Evolutionary conservation across 2,888 invertebrate genomes (phyloP).

Genomic region (Philereme transversata): DNA sequence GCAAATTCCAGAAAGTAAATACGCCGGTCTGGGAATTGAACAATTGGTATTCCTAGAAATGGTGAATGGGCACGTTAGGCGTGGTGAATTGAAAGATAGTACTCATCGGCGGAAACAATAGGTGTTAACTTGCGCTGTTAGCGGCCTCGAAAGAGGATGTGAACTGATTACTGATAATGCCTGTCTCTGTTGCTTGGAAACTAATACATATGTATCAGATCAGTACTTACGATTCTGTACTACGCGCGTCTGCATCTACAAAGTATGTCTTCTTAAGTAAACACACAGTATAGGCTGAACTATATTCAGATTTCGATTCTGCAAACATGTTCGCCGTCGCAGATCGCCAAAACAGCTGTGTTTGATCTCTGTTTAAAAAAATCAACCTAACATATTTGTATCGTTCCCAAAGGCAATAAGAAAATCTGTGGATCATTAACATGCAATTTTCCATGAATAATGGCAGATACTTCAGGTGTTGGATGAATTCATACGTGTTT

Average conservation of each 20-base stretch:
- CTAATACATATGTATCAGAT: conserved; percentile 15
- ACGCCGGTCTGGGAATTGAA: conserved; percentile 63
- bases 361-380: too few relatives aligned
- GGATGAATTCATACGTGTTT: conserved; percentile 46
- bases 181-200: conserved; percentile 35
- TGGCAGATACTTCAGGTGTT: conserved; percentile 44
- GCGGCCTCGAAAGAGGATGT: conserved; percentile 58
- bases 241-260: conserved; percentile 1
- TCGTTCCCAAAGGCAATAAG: conserved; percentile 19
- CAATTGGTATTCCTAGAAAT: conserved; percentile 68
- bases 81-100: conserved; percentile 58
- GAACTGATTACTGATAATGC: conserved; percentile 56
- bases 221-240: not conserved
- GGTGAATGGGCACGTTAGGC: conserved; percentile 53
- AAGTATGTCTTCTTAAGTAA: not conserved
- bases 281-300: too few relatives aligned
- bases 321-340: not conserved
- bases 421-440: conserved; percentile 27
- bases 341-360: too few relatives aligned
- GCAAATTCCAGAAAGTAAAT: conserved; percentile 53
- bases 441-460: conserved; percentile 48
- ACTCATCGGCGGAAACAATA: conserved; percentile 65
- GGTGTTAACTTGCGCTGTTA: conserved; percentile 64
- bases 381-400: not conserved
- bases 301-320: too few relatives aligned